phyloP scores from a whole-genome alignment of 92 coral and sea anemone species.

The Heteractis magnifica region DNA sequence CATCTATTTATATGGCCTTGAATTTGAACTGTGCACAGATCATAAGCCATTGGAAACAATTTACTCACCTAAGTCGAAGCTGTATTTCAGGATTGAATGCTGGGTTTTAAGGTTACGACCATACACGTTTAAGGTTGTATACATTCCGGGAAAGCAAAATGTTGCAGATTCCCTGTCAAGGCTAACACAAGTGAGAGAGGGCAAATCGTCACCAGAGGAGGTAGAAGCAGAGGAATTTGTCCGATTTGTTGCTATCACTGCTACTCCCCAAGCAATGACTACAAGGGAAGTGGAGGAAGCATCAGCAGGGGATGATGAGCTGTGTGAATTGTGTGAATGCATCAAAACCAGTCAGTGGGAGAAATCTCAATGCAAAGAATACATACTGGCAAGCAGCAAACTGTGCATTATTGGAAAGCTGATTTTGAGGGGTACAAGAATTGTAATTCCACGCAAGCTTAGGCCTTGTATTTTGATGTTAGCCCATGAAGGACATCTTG shows the following conservation, averaged over 20 bases:
- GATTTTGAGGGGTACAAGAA: constrained; percentile 31
- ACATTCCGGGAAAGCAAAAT: constrained; percentile 9
- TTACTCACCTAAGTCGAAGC: neutral
- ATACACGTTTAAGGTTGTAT: constrained; percentile 30
- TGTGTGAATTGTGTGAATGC: neutral
- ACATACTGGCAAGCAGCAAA: constrained; percentile 14
- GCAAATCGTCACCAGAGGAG: neutral
- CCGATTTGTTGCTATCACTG: constrained; percentile 40
- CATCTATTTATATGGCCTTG: constrained; percentile 6
- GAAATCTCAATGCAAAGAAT: constrained; percentile 22
- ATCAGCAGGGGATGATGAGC: constrained; percentile 26
- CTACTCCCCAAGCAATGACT: constrained; percentile 36
- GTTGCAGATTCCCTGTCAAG: constrained; percentile 36
- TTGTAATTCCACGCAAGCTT: constrained; percentile 42
- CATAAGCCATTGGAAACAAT: neutral
- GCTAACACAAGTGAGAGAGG: constrained; percentile 9
- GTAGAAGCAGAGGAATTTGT: constrained; percentile 23
- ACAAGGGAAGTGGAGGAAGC: constrained; percentile 40
- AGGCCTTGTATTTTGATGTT: constrained; percentile 24
- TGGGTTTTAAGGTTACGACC: neutral
- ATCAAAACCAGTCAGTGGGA: constrained; percentile 18
- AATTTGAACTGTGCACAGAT: constrained; percentile 29
- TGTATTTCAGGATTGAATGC: constrained; percentile 4
- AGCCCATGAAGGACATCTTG: constrained; percentile 49
- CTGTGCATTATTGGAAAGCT: constrained; percentile 28